Evolutionary conservation across 2,888 invertebrate genomes (phyloP), one percentile per base, ranked within the genome.

Genomic region (Cryptus viduatorius): DNA sequence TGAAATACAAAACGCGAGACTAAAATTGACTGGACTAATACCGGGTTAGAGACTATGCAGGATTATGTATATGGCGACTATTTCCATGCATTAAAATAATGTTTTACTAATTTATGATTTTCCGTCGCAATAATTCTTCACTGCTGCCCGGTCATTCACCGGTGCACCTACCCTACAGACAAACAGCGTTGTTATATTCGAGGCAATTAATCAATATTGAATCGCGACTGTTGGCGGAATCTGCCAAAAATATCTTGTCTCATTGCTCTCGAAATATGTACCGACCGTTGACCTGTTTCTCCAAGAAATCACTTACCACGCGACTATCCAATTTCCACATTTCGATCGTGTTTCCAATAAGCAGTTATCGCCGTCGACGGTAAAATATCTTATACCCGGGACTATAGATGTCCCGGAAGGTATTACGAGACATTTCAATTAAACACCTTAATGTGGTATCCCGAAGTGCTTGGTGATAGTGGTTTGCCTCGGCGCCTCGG

Each of bases 381-480:
- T 56, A 56, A 37, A 37, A 56, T 56, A 56, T 56, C 56, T 56
- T 56, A 56, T 56, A 12, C 4, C 24, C 19, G 24, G 12, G 10
- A 24, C 56, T 24, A 24, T 56, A 10, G 56, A 24, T 24, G 56
- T 24, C 44, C n/a, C 5, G 46, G 19, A 80, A 69, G 76, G 86
- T 81, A 86, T 86, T 86, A 86, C 86, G 73, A 75, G 86, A 86
- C 79, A 86, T 86, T 86, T 79, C 86, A 86, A 86, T 86, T 83
- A 86, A 86, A 81, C 68, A 79, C 73, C 83, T 83, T 24, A 53
- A 61, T 53, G 61, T 61, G 69, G 65, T 79, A 56, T 73, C 65
- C 56, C 16, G 14, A 56, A n/a, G 53, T 50, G 29, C 44, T 46
- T 65, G 3, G 67, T 24, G 24, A 42, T 48, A 64, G 71, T 29